Base-by-base conservation (phyloP, 35 echinoderm and acorn worm genomes). In the Holothuria glaberrima region DNA sequence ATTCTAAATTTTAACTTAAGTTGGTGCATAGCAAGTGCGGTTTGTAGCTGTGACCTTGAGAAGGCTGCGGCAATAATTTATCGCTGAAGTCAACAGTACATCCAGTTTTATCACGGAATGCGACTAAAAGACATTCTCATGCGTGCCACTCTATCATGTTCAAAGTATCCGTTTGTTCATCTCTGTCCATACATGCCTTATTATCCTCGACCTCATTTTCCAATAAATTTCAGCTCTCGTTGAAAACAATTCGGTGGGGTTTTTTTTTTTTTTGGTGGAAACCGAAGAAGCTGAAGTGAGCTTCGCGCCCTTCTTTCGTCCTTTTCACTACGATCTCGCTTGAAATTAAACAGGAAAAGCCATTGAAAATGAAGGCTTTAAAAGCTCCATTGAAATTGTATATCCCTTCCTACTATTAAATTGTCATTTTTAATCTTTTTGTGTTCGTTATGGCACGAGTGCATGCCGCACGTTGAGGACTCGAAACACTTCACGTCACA, bases 361-460 rank as follows among this genome's bases (percentile, higher is more conserved):
- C 36, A 76, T 44, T 10, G 44, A 76, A 76, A 34, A 45, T 44
- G 36, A 34, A 76, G 18, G 46, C 46, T 76, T 21, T 76, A 76
- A 76, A 76, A 76, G 72, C 72, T 33, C 41, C 36, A 76, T 76
- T 41, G 72, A 41, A 76, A 76, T 76, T 76, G 36, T 76, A 76
- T 76, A 76, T 76, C 72, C 72, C 46, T 44, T 76, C 41, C 46
- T 76, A 21, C 72, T 76, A 76, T 76, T 76, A 76, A 76, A 76
- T 76, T 76, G 72, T 76, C 72, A 76, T 76, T 76, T 76, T 76
- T 76, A 76, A 76, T 76, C 72, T 76, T 76, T 76, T 76, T 76
- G 72, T 31, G 72, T 76, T 76, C 72, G 72, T 13, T 76, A 21
- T 41, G 72, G 72, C 72, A 76, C 72, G 46, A 34, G 72, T 76